Evolutionary conservation across 2,888 invertebrate genomes (phyloP), one percentile per base, ranked within the genome.

Genomic region (Himalopsyche kuldschensis): DNA sequence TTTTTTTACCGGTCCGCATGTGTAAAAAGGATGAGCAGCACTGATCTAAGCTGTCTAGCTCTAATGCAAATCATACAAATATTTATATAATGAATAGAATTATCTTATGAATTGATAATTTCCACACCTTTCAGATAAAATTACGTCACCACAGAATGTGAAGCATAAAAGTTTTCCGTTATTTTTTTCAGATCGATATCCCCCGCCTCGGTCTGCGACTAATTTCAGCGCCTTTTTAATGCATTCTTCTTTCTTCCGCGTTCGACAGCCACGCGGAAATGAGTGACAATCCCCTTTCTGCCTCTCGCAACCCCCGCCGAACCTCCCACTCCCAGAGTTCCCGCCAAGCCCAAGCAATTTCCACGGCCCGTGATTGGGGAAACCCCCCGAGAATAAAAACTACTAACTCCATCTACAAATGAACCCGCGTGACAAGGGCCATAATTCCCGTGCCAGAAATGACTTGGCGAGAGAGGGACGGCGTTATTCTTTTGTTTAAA

Each of bases 371-470:
- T 86, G 86, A 86, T 86, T 86, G 86, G 85, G 84, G 83, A 85
- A 82, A 82, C 84, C 86, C 86, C 86, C 77, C 77, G 85, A 84
- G 85, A 84, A 85, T 85, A 85, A 85, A 85, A 86, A 82, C 84
- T 84, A 85, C 86, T 85, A 85, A 84, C 86, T 86, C 86, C 86
- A 85, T 86, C 86, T 86, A 84, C 86, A 86, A 86, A 86, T 86
- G 86, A 85, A 85, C 85, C 85, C 80, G 82, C 84, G 85, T 86
- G 86, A 85, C 86, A 85, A 82, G 85, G 83, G 83, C 85, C 82
- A 85, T 86, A 86, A 86, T 84, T 86, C 84, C 85, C 46, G 84
- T 79, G 84, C 84, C 80, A 78, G 79, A 84, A 83, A 84, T 84
- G 80, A 83, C 83, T 84, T 80, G 80, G 31, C 48, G 35, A 84